phyloP scores from a whole-genome alignment of 2,113 vertebrate genomes.

The Chaetura pelagica region DNA sequence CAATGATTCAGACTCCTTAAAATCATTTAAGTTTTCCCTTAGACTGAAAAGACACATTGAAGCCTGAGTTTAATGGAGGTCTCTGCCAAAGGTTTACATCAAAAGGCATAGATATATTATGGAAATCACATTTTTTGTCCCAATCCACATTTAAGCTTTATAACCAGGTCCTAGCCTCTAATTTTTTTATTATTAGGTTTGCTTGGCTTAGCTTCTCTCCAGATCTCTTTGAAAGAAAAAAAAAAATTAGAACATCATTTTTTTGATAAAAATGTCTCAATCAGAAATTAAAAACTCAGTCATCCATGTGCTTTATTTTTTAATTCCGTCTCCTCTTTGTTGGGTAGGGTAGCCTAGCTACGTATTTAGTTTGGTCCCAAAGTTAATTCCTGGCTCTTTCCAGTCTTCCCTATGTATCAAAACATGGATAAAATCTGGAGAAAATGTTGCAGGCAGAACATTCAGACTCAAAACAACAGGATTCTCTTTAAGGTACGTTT shows the following conservation, averaged over 20 bases:
- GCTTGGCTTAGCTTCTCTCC: not conserved
- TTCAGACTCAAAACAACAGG: not conserved
- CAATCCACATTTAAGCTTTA: not conserved
- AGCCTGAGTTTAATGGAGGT: not conserved
- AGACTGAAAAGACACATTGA: not conserved
- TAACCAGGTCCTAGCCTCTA: rapidly evolving
- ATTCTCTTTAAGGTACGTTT: not conserved
- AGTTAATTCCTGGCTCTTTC: not conserved
- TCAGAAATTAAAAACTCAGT: not conserved
- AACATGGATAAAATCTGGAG: not conserved
- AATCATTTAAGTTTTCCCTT: not conserved
- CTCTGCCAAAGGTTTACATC: not conserved
- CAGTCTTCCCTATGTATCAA: not conserved
- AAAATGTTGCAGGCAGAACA: not conserved
- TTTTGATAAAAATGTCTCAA: not conserved
- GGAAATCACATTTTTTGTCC: not conserved
- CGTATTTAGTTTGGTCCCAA: not conserved
- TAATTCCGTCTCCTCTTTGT: not conserved
- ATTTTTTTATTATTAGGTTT: not conserved
- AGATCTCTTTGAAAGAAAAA: not conserved
- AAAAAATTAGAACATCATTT: not conserved
- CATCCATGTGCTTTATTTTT: not conserved
- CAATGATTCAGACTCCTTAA: not conserved
- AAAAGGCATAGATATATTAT: not conserved
- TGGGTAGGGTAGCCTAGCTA: not conserved